Conservation (phyloP, 2,797 vertebrate species). For the Agapornis canus region DNA sequence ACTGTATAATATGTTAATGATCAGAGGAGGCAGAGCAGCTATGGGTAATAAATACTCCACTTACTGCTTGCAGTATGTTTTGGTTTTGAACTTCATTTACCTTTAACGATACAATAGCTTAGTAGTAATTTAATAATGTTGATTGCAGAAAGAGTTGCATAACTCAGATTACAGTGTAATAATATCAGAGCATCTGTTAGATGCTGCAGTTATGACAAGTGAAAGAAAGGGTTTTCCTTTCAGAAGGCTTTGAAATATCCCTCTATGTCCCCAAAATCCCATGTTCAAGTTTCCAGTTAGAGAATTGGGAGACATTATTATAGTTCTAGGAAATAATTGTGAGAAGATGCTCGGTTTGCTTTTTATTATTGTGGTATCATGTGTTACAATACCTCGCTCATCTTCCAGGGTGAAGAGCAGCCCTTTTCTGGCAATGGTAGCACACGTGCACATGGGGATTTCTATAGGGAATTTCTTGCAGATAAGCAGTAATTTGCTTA, state of each 20-base stretch:
- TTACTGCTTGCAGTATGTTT: neutral
- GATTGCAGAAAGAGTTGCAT: constrained; percentile 16
- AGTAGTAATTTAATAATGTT: constrained; percentile 9
- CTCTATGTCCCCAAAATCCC: neutral
- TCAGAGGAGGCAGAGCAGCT: neutral
- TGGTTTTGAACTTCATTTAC: constrained; percentile 26
- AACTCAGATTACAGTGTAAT: neutral
- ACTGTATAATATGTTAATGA: neutral
- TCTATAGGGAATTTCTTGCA: neutral
- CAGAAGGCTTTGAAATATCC: neutral
- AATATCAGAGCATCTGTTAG: constrained; percentile 10
- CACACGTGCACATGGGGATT: rapidly evolving
- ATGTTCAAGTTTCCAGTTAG: neutral
- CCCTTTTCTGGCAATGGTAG: neutral
- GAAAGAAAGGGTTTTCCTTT: neutral
- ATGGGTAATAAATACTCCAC: neutral
- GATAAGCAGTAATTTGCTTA: neutral
- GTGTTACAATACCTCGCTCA: neutral
- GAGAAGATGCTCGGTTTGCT: neutral
- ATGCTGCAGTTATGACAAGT: neutral
- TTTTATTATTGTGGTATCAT: neutral
- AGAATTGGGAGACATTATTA: neutral
- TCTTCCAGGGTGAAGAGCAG: neutral
- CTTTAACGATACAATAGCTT: constrained; percentile 16
- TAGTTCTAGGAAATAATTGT: neutral